A percentile compares a stretch with the other conserved stretches of the same genome.
phyloP scores from a whole-genome alignment of 2,797 vertebrate genomes.

The Apogon hyalosoma region DNA sequence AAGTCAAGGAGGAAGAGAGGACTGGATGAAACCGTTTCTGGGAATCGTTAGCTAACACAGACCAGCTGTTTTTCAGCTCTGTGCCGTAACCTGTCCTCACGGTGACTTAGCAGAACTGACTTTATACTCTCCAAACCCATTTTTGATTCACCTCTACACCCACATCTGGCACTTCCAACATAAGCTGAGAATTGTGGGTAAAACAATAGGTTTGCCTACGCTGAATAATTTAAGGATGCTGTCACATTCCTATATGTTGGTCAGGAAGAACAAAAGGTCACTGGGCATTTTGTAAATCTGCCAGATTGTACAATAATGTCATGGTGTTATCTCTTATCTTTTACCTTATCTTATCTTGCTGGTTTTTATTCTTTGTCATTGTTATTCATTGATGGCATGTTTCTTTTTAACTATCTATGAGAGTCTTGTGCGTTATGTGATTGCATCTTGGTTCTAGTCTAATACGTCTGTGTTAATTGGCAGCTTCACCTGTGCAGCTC shows the following conservation, averaged over 20 bases:
- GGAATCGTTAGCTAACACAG: slow-evolving; percentile 75
- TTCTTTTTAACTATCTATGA: too few relatives aligned
- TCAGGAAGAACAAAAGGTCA: slow-evolving; percentile 10
- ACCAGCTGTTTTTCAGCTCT: slow-evolving; percentile 79
- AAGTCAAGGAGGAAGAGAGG: slow-evolving; percentile 61
- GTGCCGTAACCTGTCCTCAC: slow-evolving; percentile 62
- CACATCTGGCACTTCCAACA: slow-evolving; percentile 12
- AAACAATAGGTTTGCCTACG: slow-evolving; percentile 7
- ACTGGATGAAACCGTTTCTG: slow-evolving; percentile 77
- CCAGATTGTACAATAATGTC: too few relatives aligned
- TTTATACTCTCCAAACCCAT: slow-evolving; percentile 47
- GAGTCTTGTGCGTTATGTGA: too few relatives aligned
- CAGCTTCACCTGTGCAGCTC: too few relatives aligned
- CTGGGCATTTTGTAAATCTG: slow-evolving; percentile 11
- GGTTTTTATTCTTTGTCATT: too few relatives aligned
- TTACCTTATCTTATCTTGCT: too few relatives aligned
- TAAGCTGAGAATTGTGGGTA: slow-evolving; percentile 2
- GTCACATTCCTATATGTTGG: neutral
- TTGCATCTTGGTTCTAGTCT: too few relatives aligned
- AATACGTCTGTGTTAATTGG: too few relatives aligned
- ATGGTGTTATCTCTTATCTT: too few relatives aligned
- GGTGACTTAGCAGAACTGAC: slow-evolving; percentile 53
- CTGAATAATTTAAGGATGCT: neutral
- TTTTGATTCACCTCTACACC: slow-evolving; percentile 22
- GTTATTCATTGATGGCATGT: too few relatives aligned